Percentiles rank a stretch among this genome's conserved stretches.
Evolutionary conservation across 2,113 vertebrate genomes (phyloP).

Genomic region (Phodopus roborovskii): DNA sequence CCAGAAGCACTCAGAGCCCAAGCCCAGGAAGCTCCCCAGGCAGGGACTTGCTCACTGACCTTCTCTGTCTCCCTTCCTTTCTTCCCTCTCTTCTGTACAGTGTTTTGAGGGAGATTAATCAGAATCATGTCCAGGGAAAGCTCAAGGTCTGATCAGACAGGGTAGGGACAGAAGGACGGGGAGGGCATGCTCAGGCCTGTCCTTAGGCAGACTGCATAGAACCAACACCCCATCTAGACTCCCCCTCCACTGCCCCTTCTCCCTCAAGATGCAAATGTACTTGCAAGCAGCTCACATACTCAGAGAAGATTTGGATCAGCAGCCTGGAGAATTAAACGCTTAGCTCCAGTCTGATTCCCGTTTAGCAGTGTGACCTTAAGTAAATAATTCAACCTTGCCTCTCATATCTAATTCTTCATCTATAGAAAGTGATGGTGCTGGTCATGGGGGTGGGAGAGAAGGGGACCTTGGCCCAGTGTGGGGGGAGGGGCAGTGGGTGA

Average conservation of each 20-base stretch:
- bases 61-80: neutral
- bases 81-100: neutral
- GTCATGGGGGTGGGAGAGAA: neutral
- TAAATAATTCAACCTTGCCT: conserved; percentile 43
- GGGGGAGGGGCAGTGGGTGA: neutral
- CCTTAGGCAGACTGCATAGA: neutral
- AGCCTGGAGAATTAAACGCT: conserved; percentile 60
- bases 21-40: neutral
- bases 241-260: neutral
- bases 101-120: neutral
- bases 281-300: neutral
- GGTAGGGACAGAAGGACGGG: neutral
- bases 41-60: neutral
- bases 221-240: neutral
- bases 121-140: neutral
- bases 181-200: accelerated
- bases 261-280: conserved; percentile 39
- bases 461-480: neutral
- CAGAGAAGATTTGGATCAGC: neutral
- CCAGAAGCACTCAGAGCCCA: neutral
- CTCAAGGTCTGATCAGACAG: neutral
- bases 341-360: conserved; percentile 52
- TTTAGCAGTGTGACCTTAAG: conserved; percentile 38
- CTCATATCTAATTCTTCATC: conserved; percentile 6
- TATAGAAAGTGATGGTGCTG: neutral